Conservation (phyloP, 2,113 vertebrate genomes). For the Engraulis encrasicolus region DNA sequence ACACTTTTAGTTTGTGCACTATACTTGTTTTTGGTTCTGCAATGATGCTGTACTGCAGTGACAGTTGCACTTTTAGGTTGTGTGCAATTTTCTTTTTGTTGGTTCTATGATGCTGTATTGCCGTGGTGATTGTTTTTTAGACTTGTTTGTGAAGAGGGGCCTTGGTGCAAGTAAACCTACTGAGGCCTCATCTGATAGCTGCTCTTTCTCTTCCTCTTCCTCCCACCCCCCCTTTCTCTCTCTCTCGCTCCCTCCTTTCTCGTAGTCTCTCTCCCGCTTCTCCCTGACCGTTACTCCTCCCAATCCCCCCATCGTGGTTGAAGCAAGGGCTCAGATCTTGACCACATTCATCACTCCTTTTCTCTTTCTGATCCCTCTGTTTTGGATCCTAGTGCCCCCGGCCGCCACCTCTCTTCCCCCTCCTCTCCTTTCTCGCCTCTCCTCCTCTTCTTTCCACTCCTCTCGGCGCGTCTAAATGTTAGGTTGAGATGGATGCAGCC, state of each 20-base stretch:
- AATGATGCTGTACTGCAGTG: neutral
- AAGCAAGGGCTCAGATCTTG: conserved; percentile 88
- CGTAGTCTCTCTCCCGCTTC: conserved; percentile 33
- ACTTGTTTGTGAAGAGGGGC: neutral
- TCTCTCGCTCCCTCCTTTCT: conserved; percentile 14
- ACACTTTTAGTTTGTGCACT: no score
- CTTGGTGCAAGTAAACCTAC: neutral
- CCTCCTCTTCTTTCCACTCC: conserved; percentile 63
- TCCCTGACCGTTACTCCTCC: conserved; percentile 63
- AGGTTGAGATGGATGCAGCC: conserved; percentile 97
- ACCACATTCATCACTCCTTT: conserved; percentile 94
- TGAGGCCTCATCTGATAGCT: neutral
- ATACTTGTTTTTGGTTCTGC: neutral
- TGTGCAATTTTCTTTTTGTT: neutral
- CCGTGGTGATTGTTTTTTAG: neutral
- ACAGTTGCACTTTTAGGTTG: no score
- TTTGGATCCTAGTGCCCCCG: conserved; percentile 75
- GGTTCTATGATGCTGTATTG: neutral
- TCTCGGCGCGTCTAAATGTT: conserved; percentile 71
- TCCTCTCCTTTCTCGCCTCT: conserved; percentile 11
- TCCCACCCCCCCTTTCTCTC: conserved; percentile 51
- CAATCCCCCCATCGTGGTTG: conserved; percentile 79
- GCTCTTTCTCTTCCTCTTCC: conserved; percentile 23
- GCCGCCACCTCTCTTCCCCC: conserved; percentile 46
- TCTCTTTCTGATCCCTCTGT: conserved; percentile 89